Conservation (phyloP, 2,113 vertebrate species). For the Poicephalus gulielmi region DNA sequence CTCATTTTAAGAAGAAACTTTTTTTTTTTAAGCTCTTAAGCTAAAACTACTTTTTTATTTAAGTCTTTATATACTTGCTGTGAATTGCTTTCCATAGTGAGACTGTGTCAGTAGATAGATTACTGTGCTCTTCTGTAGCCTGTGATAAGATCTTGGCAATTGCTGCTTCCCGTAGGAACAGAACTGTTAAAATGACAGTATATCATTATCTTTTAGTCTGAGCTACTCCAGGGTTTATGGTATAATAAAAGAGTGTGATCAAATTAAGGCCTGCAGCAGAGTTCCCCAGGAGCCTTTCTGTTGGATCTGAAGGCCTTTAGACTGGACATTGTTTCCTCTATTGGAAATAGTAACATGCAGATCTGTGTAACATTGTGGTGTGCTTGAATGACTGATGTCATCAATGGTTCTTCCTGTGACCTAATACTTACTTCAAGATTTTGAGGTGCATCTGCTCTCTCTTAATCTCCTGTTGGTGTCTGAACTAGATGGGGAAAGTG, state of each 20-base stretch:
- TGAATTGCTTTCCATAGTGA: neutral
- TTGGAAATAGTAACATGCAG: neutral
- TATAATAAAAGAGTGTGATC: neutral
- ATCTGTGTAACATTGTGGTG: rapidly evolving
- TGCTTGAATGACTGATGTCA: neutral
- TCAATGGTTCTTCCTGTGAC: neutral
- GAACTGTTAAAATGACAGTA: slow-evolving; percentile 3
- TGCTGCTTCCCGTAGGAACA: neutral
- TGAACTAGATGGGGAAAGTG: neutral
- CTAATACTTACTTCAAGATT: neutral
- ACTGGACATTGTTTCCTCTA: neutral
- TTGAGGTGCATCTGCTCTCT: neutral
- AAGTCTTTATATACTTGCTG: neutral
- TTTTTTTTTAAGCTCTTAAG: neutral
- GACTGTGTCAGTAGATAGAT: neutral
- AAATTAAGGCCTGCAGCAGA: neutral
- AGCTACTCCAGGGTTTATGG: neutral
- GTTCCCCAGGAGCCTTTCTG: neutral
- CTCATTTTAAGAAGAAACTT: neutral
- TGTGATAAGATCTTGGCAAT: neutral
- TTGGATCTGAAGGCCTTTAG: neutral
- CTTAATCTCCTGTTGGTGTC: neutral
- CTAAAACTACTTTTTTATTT: neutral
- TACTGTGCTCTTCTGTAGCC: neutral
- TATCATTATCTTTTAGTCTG: neutral